Conservation (phyloP, 1,140 invertebrate species). For the Popillia japonica region DNA sequence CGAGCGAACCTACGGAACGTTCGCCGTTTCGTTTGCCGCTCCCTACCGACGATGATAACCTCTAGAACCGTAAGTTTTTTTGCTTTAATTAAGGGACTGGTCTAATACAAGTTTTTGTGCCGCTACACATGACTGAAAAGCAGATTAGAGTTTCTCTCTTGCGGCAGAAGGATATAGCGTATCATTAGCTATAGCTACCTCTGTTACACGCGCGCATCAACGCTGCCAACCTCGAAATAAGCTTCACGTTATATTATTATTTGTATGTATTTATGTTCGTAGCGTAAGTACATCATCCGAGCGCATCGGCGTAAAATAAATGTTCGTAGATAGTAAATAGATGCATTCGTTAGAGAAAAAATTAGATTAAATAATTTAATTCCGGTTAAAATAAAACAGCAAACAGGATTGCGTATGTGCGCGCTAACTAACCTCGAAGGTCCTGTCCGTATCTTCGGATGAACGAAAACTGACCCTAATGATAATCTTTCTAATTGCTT, state of each 20-base stretch:
- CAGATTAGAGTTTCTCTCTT: constrained; percentile 26
- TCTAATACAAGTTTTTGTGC: constrained; percentile 38
- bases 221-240: neutral
- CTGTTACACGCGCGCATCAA: constrained; percentile 15
- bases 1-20: too few species aligned
- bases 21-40: neutral
- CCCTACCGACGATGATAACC: neutral
- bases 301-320: too few species aligned
- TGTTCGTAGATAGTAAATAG: too few species aligned
- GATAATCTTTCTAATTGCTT: constrained; percentile 15
- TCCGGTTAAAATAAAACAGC: too few species aligned
- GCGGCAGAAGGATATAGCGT: constrained; percentile 22
- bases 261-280: too few species aligned
- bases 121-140: constrained; percentile 37
- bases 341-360: too few species aligned
- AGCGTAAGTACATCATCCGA: too few species aligned
- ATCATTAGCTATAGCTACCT: constrained; percentile 36
- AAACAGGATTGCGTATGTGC: too few species aligned
- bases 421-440: too few species aligned
- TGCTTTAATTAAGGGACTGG: constrained; percentile 38
- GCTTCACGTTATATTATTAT: neutral
- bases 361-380: too few species aligned
- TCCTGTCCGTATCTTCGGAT: neutral
- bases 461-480: constrained; percentile 14
- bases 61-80: constrained; percentile 33